A percentile compares a stretch with the other conserved stretches of the same genome.
Conservation (phyloP, 2,888 invertebrate genomes). For the Diadegma fenestrale region DNA sequence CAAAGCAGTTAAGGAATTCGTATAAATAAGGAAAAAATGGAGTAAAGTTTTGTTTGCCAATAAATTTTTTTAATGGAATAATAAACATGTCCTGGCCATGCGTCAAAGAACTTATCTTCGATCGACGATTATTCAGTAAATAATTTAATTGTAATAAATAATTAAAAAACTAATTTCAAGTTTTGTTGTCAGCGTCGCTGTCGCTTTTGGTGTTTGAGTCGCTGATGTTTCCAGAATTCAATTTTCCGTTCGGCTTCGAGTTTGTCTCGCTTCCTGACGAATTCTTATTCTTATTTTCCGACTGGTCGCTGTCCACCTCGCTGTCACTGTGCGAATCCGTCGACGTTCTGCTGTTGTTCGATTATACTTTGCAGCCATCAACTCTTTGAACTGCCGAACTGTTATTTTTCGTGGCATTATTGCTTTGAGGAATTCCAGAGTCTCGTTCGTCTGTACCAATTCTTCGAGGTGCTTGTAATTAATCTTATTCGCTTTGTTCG, state of each 20-base stretch:
- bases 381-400: slow-evolving; percentile 88
- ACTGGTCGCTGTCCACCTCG: slow-evolving; percentile 79
- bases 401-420: slow-evolving; percentile 92
- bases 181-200: slow-evolving; percentile 78
- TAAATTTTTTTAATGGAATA: too few species aligned
- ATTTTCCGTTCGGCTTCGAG: slow-evolving; percentile 78
- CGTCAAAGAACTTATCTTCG: too few species aligned
- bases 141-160: neutral
- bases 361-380: slow-evolving; percentile 87
- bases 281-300: slow-evolving; percentile 74
- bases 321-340: slow-evolving; percentile 43
- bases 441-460: slow-evolving; percentile 89
- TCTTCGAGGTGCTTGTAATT: slow-evolving; percentile 91
- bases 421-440: slow-evolving; percentile 90
- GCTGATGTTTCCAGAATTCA: slow-evolving; percentile 75
- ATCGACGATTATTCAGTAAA: neutral
- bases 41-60: too few species aligned
- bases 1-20: neutral
- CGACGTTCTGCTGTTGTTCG: slow-evolving; percentile 70
- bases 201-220: slow-evolving; percentile 78
- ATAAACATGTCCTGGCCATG: too few species aligned
- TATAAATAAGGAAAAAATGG: too few species aligned
- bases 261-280: slow-evolving; percentile 76
- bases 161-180: slow-evolving; percentile 41
- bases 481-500: slow-evolving; percentile 86